Base-by-base conservation (phyloP, 1,140 invertebrate genomes). In the Drosophila gunungcola region DNA sequence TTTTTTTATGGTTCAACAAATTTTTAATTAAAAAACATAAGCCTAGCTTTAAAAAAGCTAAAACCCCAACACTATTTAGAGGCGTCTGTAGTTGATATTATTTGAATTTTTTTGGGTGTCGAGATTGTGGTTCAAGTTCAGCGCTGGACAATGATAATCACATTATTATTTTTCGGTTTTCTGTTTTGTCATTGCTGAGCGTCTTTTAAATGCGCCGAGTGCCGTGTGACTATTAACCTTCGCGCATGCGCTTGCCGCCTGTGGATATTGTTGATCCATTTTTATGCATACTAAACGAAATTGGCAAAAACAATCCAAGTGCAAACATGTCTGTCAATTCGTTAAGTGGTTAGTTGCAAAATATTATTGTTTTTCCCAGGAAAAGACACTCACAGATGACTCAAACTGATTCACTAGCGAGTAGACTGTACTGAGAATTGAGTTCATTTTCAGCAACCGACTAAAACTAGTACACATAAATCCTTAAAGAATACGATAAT, bases 111-210 rank as follows among this genome's bases (percentile, higher is more conserved):
- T 65, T 62, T 53, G 68, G 75, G 78, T 62, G 57, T 64, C 29
- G 49, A 69, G 78, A 82, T 88, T 86, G 63, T 57, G 76, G 72
- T 83, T 89, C 84, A 89, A 89, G 83, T 83, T 86, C 78, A 73
- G 41, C 29, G 38, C 55, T 62, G 49, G 51, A 74, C 69, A 80
- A 74, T 79, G 48, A 53, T 80, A 86, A 85, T 86, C 83, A 70
- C 62, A 76, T 73, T 67, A 68, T 82, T 48, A 49, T 41, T 51
- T 34, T 63, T 52, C 27, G 25, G 25, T 52, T 72, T 49, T 51
- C 56, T 46, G 75, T 56, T 58, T 74, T 85, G 77, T 85, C 82
- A 85, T 74, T 80, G 77, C 55, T 36, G 45, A 69, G 41, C 41
- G 68, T 41, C 74, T 76, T 52, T 73, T 52, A 53, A 57, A 58